Percentiles rank a stretch among this genome's conserved stretches.
phyloP scores from a whole-genome alignment of 2,888 invertebrate genomes.

The Ptychoptera albimana region DNA sequence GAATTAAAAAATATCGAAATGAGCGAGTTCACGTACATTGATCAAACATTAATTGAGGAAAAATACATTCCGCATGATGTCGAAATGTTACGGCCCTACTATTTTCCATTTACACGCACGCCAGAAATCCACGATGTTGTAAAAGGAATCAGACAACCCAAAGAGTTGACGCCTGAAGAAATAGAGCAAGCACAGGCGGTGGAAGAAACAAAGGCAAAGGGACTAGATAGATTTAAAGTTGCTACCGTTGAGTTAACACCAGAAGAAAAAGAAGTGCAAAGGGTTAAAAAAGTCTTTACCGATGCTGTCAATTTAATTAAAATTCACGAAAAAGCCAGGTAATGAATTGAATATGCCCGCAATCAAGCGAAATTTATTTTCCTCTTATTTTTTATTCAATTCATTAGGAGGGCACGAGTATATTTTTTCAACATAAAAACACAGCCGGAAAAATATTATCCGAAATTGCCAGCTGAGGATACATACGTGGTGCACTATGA shows the following conservation, averaged over 20 bases:
- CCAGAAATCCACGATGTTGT: slow-evolving; percentile 19
- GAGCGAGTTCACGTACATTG: slow-evolving; percentile 47
- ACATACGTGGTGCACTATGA: slow-evolving; percentile 11
- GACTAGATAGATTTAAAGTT: background rate
- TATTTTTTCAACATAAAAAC: slow-evolving; percentile 11
- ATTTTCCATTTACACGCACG: slow-evolving; percentile 34
- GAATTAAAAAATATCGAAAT: slow-evolving; percentile 35
- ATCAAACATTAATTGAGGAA: slow-evolving; percentile 44
- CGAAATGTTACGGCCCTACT: slow-evolving; percentile 36
- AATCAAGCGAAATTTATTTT: slow-evolving; percentile 12
- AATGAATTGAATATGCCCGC: no score
- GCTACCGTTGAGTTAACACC: slow-evolving; percentile 7
- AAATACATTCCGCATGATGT: slow-evolving; percentile 46
- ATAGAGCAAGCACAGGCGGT: background rate
- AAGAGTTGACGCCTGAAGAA: slow-evolving; percentile 9
- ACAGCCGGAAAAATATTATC: slow-evolving; percentile 11
- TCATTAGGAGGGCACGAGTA: slow-evolving; percentile 12
- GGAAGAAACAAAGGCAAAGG: background rate
- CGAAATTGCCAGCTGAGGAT: slow-evolving; percentile 1
- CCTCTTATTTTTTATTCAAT: background rate
- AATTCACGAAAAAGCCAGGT: slow-evolving; percentile 32
- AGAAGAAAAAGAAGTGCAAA: slow-evolving; percentile 7
- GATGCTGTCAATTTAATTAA: slow-evolving; percentile 28
- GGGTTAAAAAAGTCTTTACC: slow-evolving; percentile 13
- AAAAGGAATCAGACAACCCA: slow-evolving; percentile 4